phyloP scores from a whole-genome alignment of 2,797 vertebrate species.

The Myotis myotis region DNA sequence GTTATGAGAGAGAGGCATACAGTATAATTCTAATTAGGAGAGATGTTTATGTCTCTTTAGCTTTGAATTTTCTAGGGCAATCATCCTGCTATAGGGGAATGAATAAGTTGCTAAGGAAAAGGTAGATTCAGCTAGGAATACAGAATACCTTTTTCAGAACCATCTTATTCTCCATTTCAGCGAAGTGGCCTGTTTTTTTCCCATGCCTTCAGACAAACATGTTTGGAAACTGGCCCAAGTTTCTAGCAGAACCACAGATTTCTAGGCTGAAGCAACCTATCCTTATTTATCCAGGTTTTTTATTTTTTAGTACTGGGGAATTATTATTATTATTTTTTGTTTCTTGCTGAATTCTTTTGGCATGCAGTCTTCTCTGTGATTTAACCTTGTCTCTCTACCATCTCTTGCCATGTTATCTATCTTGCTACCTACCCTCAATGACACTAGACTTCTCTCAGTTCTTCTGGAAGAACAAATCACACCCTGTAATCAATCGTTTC shows the following conservation, averaged over 20 bases:
- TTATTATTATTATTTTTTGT: neutral
- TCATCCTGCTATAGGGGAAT: neutral
- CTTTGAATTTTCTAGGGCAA: neutral
- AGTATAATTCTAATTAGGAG: neutral
- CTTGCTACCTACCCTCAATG: neutral
- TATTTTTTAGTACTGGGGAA: neutral
- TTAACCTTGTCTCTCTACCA: neutral
- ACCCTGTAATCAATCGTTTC: neutral
- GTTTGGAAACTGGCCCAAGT: neutral
- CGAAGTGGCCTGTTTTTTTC: neutral
- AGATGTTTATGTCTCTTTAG: neutral
- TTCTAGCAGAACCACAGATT: neutral
- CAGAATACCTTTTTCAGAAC: neutral
- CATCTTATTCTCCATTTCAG: neutral
- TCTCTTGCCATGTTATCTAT: neutral
- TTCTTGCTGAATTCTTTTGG: neutral
- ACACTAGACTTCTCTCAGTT: neutral
- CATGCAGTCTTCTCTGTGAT: neutral
- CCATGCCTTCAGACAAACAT: neutral
- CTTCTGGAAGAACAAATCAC: neutral
- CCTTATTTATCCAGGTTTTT: neutral
- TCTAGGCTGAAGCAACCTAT: neutral
- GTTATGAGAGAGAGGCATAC: neutral
- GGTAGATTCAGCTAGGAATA: neutral
- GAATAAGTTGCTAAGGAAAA: neutral